Evolutionary conservation across 2,113 vertebrate genomes (phyloP).

Genomic region (Trachemys scripta): DNA sequence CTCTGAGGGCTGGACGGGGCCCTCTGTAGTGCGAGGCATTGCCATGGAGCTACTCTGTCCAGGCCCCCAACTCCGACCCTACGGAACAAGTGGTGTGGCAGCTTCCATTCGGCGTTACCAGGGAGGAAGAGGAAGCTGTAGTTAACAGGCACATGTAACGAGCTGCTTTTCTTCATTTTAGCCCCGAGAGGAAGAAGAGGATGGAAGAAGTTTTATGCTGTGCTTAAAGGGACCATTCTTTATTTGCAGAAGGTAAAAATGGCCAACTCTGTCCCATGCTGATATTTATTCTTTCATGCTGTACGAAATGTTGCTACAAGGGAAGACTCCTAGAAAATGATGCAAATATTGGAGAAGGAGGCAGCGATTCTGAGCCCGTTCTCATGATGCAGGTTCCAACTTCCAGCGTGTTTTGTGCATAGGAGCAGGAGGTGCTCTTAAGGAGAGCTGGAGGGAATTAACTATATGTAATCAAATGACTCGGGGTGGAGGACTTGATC

Average conservation of each 20-base stretch:
- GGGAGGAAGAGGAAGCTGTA: not conserved
- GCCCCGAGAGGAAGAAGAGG: constrained; percentile 95
- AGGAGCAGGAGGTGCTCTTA: not conserved
- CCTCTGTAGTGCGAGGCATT: not conserved
- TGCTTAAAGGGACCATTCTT: constrained; percentile 95
- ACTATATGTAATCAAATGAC: not conserved
- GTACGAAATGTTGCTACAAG: not conserved
- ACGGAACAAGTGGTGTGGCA: not conserved
- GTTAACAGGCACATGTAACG: not conserved
- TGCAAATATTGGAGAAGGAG: not conserved
- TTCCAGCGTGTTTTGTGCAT: not conserved
- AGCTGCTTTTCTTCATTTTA: constrained; percentile 66
- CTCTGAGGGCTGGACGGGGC: not conserved
- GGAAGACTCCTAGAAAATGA: not conserved
- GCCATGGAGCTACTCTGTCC: not conserved
- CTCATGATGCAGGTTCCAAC: not conserved
- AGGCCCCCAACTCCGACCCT: no score
- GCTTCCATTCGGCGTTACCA: not conserved
- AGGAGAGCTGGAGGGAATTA: not conserved
- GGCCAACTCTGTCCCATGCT: not conserved
- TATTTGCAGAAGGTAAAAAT: constrained; percentile 94
- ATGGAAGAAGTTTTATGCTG: constrained; percentile 99
- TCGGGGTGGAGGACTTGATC: not conserved
- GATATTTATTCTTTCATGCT: not conserved
- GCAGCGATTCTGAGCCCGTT: not conserved